A percentile compares a stretch with the other conserved stretches of the same genome.
phyloP scores from a whole-genome alignment of 2,888 invertebrate species.

The Autographa gamma region DNA sequence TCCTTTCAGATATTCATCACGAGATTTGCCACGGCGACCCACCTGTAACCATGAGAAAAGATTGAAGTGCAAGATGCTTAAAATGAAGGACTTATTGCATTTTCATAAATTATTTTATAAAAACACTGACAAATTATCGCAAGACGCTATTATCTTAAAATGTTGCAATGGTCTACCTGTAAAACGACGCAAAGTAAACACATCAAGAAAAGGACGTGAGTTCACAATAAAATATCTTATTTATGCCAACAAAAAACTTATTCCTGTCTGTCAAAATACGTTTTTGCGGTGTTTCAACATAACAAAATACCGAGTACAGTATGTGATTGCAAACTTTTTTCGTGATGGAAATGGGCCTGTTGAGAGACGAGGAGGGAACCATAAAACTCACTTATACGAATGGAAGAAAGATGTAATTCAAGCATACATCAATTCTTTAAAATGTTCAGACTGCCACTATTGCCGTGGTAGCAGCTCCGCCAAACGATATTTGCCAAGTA shows the following conservation, averaged over 20 bases:
- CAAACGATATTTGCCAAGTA: conserved; percentile 2
- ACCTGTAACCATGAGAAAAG: conserved; percentile 24
- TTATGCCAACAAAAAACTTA: conserved; percentile 16
- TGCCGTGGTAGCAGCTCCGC: conserved; percentile 15
- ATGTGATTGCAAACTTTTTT: conserved; percentile 14
- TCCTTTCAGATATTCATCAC: conserved; percentile 12
- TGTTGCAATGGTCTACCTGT: conserved; percentile 16
- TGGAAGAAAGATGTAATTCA: conserved; percentile 14
- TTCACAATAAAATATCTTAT: conserved; percentile 12
- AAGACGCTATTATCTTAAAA: conserved; percentile 15
- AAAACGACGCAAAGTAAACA: conserved; percentile 18
- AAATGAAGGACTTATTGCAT: conserved; percentile 12
- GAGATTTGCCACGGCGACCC: conserved; percentile 22
- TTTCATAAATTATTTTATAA: conserved; percentile 23
- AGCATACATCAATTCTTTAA: conserved; percentile 15
- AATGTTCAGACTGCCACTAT: conserved; percentile 18
- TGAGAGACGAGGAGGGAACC: background rate
- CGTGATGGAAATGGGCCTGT: conserved; percentile 8
- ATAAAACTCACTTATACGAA: conserved; percentile 14
- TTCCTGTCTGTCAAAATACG: conserved; percentile 23
- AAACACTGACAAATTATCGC: conserved; percentile 16
- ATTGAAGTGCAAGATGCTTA: conserved; percentile 7
- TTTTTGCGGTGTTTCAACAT: conserved; percentile 18
- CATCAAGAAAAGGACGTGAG: conserved; percentile 16
- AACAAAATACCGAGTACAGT: conserved; percentile 15